These are phyloP conservation scores for Gasterosteus aculeatus DNA, from an alignment of 2,113 vertebrate species.

Conservation along the genomic window DNA sequence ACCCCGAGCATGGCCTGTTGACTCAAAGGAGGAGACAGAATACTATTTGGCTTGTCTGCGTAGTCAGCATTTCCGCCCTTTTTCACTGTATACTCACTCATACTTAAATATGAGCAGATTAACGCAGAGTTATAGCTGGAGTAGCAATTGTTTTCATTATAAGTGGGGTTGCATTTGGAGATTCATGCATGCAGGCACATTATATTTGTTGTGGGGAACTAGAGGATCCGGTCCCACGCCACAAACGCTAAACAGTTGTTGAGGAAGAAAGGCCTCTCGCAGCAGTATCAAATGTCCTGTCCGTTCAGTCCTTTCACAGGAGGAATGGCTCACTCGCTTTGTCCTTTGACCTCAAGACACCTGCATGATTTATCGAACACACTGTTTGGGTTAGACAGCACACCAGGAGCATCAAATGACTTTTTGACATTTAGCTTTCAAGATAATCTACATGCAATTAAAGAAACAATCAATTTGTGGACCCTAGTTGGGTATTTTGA, in stretches of 20 bases:
- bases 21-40: background rate
- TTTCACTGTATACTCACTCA: too few species aligned
- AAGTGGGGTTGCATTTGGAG: slow-evolving; percentile 6
- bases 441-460: background rate
- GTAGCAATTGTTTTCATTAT: background rate
- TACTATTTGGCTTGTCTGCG: background rate
- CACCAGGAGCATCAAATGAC: background rate
- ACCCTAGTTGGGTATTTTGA: background rate
- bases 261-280: slow-evolving; percentile 36
- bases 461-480: background rate
- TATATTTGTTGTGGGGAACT: slow-evolving; percentile 41
- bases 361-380: slow-evolving; percentile 27
- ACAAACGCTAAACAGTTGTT: slow-evolving; percentile 70
- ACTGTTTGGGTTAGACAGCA: background rate
- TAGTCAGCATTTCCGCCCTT: background rate
- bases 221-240: slow-evolving; percentile 30
- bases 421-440: background rate
- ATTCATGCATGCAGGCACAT: slow-evolving; percentile 13
- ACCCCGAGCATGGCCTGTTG: background rate
- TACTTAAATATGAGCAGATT: too few species aligned
- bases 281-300: slow-evolving; percentile 34
- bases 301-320: slow-evolving; percentile 19
- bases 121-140: background rate
- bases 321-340: slow-evolving; percentile 41
- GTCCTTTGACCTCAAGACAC: slow-evolving; percentile 18